Conservation (phyloP, 2,888 invertebrate species). For the Tachina grossa region DNA sequence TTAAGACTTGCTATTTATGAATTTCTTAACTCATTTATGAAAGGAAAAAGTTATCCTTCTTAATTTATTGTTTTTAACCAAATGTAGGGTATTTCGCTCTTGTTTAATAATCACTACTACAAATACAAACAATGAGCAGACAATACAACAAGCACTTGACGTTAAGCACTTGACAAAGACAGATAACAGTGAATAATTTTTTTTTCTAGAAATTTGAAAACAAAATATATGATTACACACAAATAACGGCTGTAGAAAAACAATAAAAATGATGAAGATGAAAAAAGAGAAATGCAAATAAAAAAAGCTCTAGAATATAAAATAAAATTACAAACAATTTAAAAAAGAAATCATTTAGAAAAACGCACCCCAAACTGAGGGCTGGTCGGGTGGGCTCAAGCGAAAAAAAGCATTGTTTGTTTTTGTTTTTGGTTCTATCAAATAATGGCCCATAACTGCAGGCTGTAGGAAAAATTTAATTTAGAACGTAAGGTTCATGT, state of each 20-base stretch:
- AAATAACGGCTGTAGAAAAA: conserved; percentile 37
- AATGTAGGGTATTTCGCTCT: conserved; percentile 37
- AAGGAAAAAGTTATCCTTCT: too few relatives aligned
- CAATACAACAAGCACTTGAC: conserved; percentile 72
- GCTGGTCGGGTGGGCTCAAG: background rate
- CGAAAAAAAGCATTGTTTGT: background rate
- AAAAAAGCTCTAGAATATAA: conserved; percentile 8
- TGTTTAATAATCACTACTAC: conserved; percentile 23
- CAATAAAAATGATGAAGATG: conserved; percentile 31
- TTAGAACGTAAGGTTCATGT: too few relatives aligned
- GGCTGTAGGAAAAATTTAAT: too few relatives aligned
- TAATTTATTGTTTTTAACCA: background rate
- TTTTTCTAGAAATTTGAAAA: conserved; percentile 47
- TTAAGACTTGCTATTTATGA: background rate
- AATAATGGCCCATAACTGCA: too few relatives aligned
- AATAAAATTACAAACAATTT: conserved; percentile 55
- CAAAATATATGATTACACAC: conserved; percentile 27
- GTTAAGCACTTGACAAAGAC: conserved; percentile 74
- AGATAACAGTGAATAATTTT: conserved; percentile 71
- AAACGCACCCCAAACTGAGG: conserved; percentile 29
- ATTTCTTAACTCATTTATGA: background rate
- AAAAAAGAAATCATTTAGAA: conserved; percentile 64
- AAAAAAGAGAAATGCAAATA: background rate
- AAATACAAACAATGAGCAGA: conserved; percentile 66
- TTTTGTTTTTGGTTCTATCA: background rate